A percentile compares a stretch with the other conserved stretches of the same genome.
Evolutionary conservation across 2,797 vertebrate genomes (phyloP).

Genomic region (Rhyacichthys aspro): DNA sequence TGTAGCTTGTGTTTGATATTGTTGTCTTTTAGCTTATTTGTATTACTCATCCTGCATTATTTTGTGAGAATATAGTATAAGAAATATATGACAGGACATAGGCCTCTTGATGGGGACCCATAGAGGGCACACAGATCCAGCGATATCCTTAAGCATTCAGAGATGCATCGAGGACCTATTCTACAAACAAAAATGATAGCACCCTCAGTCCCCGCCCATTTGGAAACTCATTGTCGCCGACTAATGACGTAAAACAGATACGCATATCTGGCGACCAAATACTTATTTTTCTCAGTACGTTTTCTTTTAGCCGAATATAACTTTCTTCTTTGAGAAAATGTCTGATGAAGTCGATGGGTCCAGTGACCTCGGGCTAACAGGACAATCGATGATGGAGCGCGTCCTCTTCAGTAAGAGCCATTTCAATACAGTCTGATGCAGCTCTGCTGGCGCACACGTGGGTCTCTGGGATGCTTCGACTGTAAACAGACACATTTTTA

Average conservation of each 20-base stretch:
- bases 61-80: no score
- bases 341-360: conserved; percentile 54
- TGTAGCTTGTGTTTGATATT: no score
- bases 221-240: conserved; percentile 18
- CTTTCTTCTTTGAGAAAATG: conserved; percentile 44
- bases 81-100: no score
- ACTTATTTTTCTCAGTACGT: conserved; percentile 27
- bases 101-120: no score
- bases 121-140: no score
- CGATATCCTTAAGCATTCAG: no score
- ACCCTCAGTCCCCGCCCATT: no score
- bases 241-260: conserved; percentile 39
- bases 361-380: conserved; percentile 11
- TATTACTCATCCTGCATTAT: no score
- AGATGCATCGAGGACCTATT: no score
- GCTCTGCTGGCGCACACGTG: conserved; percentile 64
- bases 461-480: conserved; percentile 27
- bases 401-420: conserved; percentile 75
- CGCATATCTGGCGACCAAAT: conserved; percentile 32
- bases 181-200: no score
- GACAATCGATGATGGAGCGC: conserved; percentile 71
- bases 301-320: conserved; percentile 10
- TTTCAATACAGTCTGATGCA: conserved; percentile 1
- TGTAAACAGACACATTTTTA: neutral
- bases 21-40: no score